Percentiles rank a stretch among this genome's conserved stretches.
Conservation (phyloP, 2,888 invertebrate species). For the Baronia brevicornis region DNA sequence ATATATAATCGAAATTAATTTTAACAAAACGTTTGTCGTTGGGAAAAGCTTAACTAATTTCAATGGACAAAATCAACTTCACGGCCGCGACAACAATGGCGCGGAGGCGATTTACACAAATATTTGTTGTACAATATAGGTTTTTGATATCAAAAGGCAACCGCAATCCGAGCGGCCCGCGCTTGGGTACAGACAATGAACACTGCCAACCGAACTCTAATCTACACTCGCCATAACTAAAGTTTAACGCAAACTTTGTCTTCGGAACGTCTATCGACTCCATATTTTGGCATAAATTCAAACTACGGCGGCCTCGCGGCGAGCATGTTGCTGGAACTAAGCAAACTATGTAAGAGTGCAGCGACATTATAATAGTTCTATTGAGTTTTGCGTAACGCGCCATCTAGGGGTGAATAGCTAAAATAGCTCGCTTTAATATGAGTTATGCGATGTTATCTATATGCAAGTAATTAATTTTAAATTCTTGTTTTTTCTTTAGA, state of each 20-base stretch:
- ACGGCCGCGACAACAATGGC: slow-evolving; percentile 20
- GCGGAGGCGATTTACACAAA: slow-evolving; percentile 15
- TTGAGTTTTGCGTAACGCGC: slow-evolving; percentile 36
- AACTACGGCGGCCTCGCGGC: slow-evolving; percentile 26
- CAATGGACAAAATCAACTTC: slow-evolving; percentile 12
- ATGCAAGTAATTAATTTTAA: too few relatives aligned
- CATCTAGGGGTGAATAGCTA: slow-evolving; percentile 47
- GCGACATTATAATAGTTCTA: slow-evolving; percentile 29
- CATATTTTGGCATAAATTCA: slow-evolving; percentile 53
- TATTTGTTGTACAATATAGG: slow-evolving; percentile 12
- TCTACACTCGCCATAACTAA: slow-evolving; percentile 40
- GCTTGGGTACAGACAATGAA: slow-evolving; percentile 21
- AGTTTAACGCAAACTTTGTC: slow-evolving; percentile 27
- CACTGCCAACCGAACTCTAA: slow-evolving; percentile 32
- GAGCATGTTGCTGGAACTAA: slow-evolving; percentile 28
- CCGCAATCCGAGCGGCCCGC: slow-evolving; percentile 18
- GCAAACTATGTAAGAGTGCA: slow-evolving; percentile 25
- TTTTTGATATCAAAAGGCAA: slow-evolving; percentile 22
- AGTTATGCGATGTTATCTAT: too few relatives aligned
- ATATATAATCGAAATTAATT: too few relatives aligned
- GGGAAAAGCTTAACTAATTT: too few relatives aligned
- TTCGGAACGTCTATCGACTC: slow-evolving; percentile 26
- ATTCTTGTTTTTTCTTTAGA: too few relatives aligned
- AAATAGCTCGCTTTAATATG: too few relatives aligned
- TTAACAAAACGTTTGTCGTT: too few relatives aligned